Percentiles rank a stretch among this genome's conserved stretches.
These are phyloP conservation scores for Coryphaenoides rupestris DNA, from an alignment of 2,113 vertebrate genomes.

Conservation along the genomic window DNA sequence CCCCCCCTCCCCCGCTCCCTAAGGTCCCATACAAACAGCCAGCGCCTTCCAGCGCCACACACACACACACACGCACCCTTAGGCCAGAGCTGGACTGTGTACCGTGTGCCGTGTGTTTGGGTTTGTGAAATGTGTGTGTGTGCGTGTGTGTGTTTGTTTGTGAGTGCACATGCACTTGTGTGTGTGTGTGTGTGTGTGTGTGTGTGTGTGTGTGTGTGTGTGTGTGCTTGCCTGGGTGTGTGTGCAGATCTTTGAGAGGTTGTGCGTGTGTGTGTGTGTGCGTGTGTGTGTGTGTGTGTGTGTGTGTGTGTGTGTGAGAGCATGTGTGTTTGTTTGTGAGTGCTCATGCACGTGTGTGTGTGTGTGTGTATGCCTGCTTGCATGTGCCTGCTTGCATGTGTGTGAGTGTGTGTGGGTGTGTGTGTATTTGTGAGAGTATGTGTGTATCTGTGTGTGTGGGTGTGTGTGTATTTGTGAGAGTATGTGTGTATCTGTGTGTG, in stretches of 20 bases:
- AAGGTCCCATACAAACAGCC: slow-evolving; percentile 13
- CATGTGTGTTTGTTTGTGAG: background rate
- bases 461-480: background rate
- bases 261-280: slow-evolving; percentile 12
- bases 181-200: slow-evolving; percentile 1
- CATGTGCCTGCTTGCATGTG: background rate
- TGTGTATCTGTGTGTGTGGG: background rate
- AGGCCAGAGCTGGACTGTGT: slow-evolving; percentile 8
- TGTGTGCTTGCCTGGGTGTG: background rate
- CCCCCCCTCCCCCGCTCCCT: too few relatives aligned
- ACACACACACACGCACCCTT: slow-evolving; percentile 4
- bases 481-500: background rate
- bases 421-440: background rate
- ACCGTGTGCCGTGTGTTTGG: too few relatives aligned
- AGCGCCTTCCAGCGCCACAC: slow-evolving; percentile 11
- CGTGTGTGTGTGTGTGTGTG: background rate
- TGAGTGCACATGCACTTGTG: too few relatives aligned
- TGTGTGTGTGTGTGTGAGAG: background rate
- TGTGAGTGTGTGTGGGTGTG: slow-evolving; percentile 4
- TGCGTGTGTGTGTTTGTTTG: background rate
- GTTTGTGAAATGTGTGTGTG: background rate
- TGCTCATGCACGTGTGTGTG: background rate
- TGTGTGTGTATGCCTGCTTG: background rate
- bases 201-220: background rate
- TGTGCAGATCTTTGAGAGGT: background rate